These are phyloP conservation scores for Gonatopus flavifemur DNA, from an alignment of 1,140 invertebrate genomes.

Conservation along the genomic window DNA sequence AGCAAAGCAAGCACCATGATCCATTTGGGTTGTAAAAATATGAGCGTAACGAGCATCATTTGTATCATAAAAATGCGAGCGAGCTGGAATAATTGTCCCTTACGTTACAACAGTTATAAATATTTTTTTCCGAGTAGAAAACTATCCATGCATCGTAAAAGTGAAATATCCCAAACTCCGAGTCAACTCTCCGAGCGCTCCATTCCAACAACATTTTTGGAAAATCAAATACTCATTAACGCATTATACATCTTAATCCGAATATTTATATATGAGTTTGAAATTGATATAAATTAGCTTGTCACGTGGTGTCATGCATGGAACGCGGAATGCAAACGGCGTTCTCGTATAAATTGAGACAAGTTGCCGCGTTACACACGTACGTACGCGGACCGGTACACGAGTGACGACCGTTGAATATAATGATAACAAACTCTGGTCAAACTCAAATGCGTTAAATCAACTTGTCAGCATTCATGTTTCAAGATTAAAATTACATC, in stretches of 20 bases:
- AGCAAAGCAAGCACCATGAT: too few species aligned
- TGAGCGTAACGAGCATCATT: too few species aligned
- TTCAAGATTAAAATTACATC: background rate
- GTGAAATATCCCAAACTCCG: too few species aligned
- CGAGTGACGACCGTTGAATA: background rate
- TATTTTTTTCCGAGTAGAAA: too few species aligned
- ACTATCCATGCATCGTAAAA: too few species aligned
- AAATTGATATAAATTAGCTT: conserved; percentile 34
- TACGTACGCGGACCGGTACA: background rate
- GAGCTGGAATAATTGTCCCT: too few species aligned
- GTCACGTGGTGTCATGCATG: conserved; percentile 1
- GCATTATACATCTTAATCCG: conserved; percentile 25
- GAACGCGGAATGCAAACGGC: conserved; percentile 18
- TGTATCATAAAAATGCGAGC: too few species aligned
- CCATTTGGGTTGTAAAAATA: too few species aligned
- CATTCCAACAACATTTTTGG: too few species aligned
- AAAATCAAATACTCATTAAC: too few species aligned
- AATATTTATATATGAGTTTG: conserved; percentile 21
- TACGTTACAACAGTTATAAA: too few species aligned
- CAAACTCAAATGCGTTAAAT: background rate
- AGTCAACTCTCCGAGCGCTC: too few species aligned
- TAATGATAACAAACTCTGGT: background rate
- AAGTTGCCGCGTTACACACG: conserved; percentile 24
- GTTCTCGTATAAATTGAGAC: conserved; percentile 31
- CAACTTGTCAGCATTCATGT: background rate